phyloP scores from a whole-genome alignment of 2,113 vertebrate genomes.

The Microtus ochrogaster region DNA sequence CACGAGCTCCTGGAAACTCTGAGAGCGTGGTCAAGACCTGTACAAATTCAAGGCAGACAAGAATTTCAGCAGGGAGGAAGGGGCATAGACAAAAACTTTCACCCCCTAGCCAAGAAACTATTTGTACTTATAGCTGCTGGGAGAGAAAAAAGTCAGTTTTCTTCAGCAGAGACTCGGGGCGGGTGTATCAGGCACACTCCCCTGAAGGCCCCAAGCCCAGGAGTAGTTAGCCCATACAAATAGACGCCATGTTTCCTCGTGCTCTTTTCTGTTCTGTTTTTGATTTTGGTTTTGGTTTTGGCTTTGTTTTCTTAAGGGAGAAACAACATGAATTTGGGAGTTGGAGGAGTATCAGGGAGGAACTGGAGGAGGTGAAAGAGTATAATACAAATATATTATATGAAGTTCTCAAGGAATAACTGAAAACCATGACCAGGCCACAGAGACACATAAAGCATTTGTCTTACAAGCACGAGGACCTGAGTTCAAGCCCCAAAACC shows the following conservation, averaged over 20 bases:
- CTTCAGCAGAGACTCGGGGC: no score
- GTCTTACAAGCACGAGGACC: neutral
- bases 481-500: neutral
- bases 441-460: neutral
- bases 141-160: neutral
- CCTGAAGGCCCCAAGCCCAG: no score
- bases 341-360: neutral
- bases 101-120: neutral
- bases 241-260: no score
- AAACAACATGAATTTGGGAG: neutral
- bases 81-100: neutral
- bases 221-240: neutral
- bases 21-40: neutral
- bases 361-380: neutral
- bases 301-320: neutral
- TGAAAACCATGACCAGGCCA: neutral
- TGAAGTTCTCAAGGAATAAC: neutral
- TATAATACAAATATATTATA: neutral
- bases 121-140: neutral
- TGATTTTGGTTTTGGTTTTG: neutral
- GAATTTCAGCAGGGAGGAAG: neutral
- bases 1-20: neutral
- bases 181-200: neutral
- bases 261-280: no score
- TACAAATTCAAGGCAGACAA: neutral